Percentiles rank a stretch among this genome's conserved stretches.
These are phyloP conservation scores for Toxonevra muliebris DNA, from an alignment of 2,888 invertebrate genomes.

Conservation along the genomic window DNA sequence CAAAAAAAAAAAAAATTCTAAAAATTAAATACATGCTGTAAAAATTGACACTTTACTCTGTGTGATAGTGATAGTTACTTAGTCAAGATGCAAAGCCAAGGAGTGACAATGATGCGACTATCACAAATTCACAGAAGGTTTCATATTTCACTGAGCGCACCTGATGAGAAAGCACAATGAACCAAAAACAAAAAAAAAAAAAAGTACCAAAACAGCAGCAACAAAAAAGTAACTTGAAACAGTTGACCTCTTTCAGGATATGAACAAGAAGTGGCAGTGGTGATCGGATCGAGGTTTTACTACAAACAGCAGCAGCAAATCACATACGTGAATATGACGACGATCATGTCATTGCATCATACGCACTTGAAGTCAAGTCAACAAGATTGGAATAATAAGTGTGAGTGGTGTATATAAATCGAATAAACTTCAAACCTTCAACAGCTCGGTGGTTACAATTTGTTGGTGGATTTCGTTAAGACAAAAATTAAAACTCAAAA, in stretches of 20 bases:
- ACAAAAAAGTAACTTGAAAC: constrained; percentile 9
- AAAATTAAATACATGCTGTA: constrained; percentile 21
- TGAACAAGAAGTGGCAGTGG: constrained; percentile 34
- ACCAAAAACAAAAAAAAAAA: constrained; percentile 26
- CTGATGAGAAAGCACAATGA: constrained; percentile 63
- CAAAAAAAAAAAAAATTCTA: constrained; percentile 8
- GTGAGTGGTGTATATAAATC: background rate
- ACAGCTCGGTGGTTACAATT: too few relatives aligned
- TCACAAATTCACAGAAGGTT: constrained; percentile 57
- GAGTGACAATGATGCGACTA: constrained; percentile 16
- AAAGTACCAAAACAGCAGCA: background rate
- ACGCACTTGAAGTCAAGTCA: constrained; percentile 34
- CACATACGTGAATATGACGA: background rate
- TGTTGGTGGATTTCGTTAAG: too few relatives aligned
- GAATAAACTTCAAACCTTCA: too few relatives aligned
- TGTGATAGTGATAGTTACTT: constrained; percentile 14
- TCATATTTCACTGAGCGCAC: constrained; percentile 60
- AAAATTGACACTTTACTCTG: constrained; percentile 25
- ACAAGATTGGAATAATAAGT: constrained; percentile 43
- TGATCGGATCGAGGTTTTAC: constrained; percentile 9
- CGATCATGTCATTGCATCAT: constrained; percentile 40
- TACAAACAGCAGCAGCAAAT: constrained; percentile 1
- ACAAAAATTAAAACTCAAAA: background rate
- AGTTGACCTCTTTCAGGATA: constrained; percentile 62
- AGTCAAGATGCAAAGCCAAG: constrained; percentile 46